Conservation (phyloP, 2,888 invertebrate genomes). For the Peribatodes rhomboidaria region DNA sequence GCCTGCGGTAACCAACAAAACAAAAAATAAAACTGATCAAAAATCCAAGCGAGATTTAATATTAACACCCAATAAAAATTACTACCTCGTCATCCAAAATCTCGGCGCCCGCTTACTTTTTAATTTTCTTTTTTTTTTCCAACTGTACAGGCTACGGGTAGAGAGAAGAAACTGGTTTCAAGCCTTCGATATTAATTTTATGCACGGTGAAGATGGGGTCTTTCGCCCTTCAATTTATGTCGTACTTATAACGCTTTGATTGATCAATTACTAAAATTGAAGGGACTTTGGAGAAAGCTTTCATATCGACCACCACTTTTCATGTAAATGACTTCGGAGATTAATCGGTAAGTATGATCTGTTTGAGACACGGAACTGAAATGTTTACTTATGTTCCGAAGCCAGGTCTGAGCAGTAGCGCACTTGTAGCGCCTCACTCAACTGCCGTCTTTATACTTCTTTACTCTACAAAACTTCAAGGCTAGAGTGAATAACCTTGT, state of each 20-base stretch:
- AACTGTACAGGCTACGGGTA: constrained; percentile 26
- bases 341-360: not conserved
- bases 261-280: constrained; percentile 46
- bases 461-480: no score
- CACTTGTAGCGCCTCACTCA: no score
- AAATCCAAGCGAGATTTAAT: constrained; percentile 30
- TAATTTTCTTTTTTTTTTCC: constrained; percentile 32
- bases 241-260: constrained; percentile 37
- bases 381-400: no score
- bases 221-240: constrained; percentile 56
- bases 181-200: constrained; percentile 63
- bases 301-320: constrained; percentile 16
- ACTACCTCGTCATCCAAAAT: constrained; percentile 37
- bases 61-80: constrained; percentile 40
- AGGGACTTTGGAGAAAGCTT: constrained; percentile 32
- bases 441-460: no score
- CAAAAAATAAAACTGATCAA: not conserved
- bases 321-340: not conserved
- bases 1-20: not conserved
- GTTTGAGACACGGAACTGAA: not conserved
- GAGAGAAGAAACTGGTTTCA: constrained; percentile 53
- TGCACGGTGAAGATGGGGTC: constrained; percentile 60
- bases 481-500: no score
- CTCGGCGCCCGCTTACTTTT: constrained; percentile 26
- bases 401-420: no score